These are phyloP conservation scores for Alcis repandata DNA, from an alignment of 2,888 invertebrate genomes.

Conservation along the genomic window DNA sequence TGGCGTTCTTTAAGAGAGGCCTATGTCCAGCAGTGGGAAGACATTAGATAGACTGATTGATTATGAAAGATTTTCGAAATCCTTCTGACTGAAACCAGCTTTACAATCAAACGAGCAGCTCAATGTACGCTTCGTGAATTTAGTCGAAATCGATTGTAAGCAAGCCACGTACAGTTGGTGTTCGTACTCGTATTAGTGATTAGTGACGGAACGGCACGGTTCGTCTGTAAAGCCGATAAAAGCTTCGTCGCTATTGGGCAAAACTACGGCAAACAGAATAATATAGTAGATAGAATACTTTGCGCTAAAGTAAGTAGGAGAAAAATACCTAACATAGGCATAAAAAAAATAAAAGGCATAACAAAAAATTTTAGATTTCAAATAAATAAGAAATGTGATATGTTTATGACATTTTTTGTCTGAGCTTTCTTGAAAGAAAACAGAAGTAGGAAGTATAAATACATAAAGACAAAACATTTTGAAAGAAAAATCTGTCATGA, in stretches of 20 bases:
- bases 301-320: neutral
- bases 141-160: constrained; percentile 12
- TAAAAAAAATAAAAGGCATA: no score
- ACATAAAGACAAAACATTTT: no score
- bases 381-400: no score
- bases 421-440: no score
- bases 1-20: no score
- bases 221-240: constrained; percentile 9
- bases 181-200: constrained; percentile 3
- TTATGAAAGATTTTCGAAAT: neutral
- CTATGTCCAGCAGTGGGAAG: no score
- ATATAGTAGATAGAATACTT: neutral
- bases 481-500: neutral
- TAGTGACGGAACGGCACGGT: constrained; percentile 5
- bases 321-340: neutral
- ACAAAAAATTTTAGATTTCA: no score
- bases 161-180: constrained; percentile 2
- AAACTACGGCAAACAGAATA: constrained; percentile 2
- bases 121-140: constrained; percentile 5
- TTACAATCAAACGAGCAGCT: neutral
- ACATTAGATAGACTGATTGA: no score
- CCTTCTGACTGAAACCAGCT: neutral
- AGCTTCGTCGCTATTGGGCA: neutral
- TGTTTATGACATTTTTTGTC: no score
- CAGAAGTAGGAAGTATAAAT: no score